Evolutionary conservation across 2,888 invertebrate species (phyloP), one percentile per base, ranked within the genome.

Genomic region (Margaritifera margaritifera): DNA sequence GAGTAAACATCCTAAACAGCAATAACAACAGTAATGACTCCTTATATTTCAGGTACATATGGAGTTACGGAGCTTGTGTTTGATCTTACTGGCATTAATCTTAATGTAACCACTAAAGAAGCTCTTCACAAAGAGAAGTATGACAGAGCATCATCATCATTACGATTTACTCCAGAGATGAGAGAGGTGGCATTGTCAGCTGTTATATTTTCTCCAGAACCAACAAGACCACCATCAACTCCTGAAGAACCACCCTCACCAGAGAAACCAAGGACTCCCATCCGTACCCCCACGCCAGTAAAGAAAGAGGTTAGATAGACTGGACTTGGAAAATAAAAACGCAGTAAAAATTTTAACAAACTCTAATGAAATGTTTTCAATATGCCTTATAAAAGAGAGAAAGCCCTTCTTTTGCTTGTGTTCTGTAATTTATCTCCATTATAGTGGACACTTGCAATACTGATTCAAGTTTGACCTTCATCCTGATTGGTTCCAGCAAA

Each of bases 1-100:
- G 42, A 42, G 42, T 42, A 42, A 42, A 42, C 42, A 42, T 42
- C 42, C 11, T 42, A 42, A 42, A 42, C 42, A 42, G 42, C 42
- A 42, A 8, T 42, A 42, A 42, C 6, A 42, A 11, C 42, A 6
- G 24, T 22, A 20, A 18, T 56, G n/a, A 18, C 25, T 20, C 51
- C 24, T 60, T 52, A 57, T 58, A 27, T 74, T 77, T 25, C 79
- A 89, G 88, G 86, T 50, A 87, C 87, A 25, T 75, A 82, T 66
- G 81, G 82, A 56, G 76, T 88, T 19, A 79, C 78, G 53, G 87
- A 88, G 31, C 75, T 89, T 18, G 84, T 89, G 27, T 80, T 81
- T 77, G 87, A 88, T 52, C 61, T 87, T 74, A 88, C 88, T 58
- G 88, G 88, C 25, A 84, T 88, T 63, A 87, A 89, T 75, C 72